Base-by-base conservation (phyloP, 2,797 vertebrate genomes). In the Peromyscus melanophrys region DNA sequence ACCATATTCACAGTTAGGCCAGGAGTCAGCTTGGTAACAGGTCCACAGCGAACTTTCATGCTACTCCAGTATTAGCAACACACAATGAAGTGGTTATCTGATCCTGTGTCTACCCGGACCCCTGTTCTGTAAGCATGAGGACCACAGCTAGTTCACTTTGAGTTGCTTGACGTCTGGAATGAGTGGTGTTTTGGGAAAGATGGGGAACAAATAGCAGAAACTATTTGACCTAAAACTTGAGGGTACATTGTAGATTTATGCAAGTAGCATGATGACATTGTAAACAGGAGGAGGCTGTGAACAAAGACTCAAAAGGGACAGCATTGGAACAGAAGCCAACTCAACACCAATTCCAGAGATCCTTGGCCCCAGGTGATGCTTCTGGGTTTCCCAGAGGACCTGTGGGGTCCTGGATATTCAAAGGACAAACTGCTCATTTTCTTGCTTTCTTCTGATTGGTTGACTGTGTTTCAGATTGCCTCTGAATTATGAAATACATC, bases 261-360 rank as follows among this genome's bases (percentile, higher is more conserved):
- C 57, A 83, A 65, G 37, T 1, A 67, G 43, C 83, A 69, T 40
- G 21, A 67, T 2, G 2, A 6, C 34, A 9, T 25, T 0, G 6
- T 6, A 17, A 63, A 4, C 7, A 14, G 57, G 85, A 40, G 27
- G 8, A 3, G 0, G 3, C 16, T 1, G 0, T 0, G 43, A 76
- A 9, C 11, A 14, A 93, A 87, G 69, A 29, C 63, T 0, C 27
- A 31, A 43, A 17, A 69, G 65, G 16, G 43, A 29, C 23, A 49
- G 31, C 37, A 29, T 0, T 59, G 55, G 46, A 63, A 65, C 63
- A 86, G 37, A 5, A 31, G 13, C 11, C 37, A 59, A 11, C 6
- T 61, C 13, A 73, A 55, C 40, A 34, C 37, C 43, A 34, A 11
- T 13, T 31, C 40, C 37, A 63, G 52, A 52, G 23, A 49, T 77